Evolutionary conservation across 1,140 invertebrate species (phyloP).

Genomic region (Aphis craccivora): DNA sequence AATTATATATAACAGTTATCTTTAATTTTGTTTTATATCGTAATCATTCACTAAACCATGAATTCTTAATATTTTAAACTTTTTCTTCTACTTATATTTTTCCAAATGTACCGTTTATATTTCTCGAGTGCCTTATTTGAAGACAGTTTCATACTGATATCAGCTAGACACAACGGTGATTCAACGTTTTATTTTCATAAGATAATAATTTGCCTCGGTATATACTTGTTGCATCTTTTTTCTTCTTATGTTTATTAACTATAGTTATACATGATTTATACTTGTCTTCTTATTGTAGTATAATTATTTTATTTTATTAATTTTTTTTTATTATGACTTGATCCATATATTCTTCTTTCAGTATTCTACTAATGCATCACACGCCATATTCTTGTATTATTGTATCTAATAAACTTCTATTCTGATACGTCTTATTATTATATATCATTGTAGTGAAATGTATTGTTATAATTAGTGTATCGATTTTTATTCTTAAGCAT

Average conservation of each 20-base stretch:
- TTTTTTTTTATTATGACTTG: not conserved
- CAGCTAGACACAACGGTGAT: not conserved
- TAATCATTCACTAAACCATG: not conserved
- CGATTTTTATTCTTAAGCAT: not conserved
- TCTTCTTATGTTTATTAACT: not conserved
- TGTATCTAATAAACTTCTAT: not conserved
- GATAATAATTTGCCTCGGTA: not conserved
- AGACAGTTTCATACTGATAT: not conserved
- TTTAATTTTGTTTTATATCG: not conserved
- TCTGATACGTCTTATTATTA: not conserved
- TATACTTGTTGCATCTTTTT: not conserved
- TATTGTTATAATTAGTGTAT: not conserved
- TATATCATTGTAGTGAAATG: not conserved
- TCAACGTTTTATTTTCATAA: not conserved
- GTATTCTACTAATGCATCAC: not conserved
- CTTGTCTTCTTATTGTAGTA: too few species aligned
- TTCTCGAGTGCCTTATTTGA: not conserved
- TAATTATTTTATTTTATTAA: not conserved
- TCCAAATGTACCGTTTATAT: not conserved
- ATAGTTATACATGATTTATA: not conserved
- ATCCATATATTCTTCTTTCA: accelerated
- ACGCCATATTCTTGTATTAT: not conserved
- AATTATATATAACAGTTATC: not conserved
- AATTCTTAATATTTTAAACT: too few species aligned
- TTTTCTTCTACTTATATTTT: too few species aligned